Conservation (phyloP, 2,888 invertebrate species). For the Silvanus unidentatus region DNA sequence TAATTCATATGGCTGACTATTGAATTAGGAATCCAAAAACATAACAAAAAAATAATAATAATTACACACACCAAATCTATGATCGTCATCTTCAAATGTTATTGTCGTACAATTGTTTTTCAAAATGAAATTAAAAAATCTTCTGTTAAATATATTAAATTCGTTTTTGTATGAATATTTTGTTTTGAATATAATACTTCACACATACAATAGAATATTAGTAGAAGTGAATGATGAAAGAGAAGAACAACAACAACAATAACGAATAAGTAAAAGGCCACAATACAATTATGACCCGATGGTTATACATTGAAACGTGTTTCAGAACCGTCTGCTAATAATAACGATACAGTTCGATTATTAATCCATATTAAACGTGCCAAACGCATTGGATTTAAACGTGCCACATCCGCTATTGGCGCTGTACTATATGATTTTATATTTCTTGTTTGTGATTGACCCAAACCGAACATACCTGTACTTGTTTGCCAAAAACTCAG, state of each 20-base stretch:
- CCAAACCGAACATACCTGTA: conserved; percentile 94
- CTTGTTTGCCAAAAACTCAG: conserved; percentile 98
- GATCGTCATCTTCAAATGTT: conserved; percentile 24
- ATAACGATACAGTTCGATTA: conserved; percentile 84
- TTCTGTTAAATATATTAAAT: too few relatives aligned
- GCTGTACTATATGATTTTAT: conserved; percentile 92
- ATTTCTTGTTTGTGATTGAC: conserved; percentile 94
- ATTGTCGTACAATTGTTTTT: conserved; percentile 22
- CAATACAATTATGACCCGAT: conserved; percentile 22
- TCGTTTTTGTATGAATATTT: too few relatives aligned
- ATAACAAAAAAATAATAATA: not conserved
- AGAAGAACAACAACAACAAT: conserved; percentile 29
- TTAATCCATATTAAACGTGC: conserved; percentile 95
- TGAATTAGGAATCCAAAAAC: conserved; percentile 8
- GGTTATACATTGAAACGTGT: conserved; percentile 71
- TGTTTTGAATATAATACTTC: too few relatives aligned
- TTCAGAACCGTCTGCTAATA: conserved; percentile 95
- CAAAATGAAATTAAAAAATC: not conserved
- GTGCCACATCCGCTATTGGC: conserved; percentile 81
- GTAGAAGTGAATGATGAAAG: conserved; percentile 1
- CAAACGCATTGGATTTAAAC: conserved; percentile 81
- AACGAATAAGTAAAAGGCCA: conserved; percentile 34
- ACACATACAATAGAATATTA: too few relatives aligned
- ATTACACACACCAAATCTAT: conserved; percentile 9
- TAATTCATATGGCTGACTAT: conserved; percentile 10